Evolutionary conservation across 2,888 invertebrate genomes (phyloP), one percentile per base, ranked within the genome.

Genomic region (Eugnorisma glareosa): DNA sequence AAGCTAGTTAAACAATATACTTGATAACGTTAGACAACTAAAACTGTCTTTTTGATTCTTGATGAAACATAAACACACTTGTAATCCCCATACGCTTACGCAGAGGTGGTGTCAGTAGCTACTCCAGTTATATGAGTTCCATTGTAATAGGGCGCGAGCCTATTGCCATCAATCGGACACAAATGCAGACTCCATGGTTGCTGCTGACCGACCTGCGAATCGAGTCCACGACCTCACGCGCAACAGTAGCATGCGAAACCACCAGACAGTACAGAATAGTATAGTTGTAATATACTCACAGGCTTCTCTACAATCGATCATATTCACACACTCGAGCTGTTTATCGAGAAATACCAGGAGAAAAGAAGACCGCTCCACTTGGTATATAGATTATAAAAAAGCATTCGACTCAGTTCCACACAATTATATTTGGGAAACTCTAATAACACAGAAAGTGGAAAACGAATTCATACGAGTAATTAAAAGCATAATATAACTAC

Each of bases 221-320:
- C 11, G 51, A 54, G n/a, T n/a, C n/a, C 51, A 51, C 4, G 11
- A 10, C 10, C 24, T 51, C n/a, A n/a, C 0, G n/a, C 54, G n/a
- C n/a, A 54, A 13, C n/a, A n/a, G 11, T n/a, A n/a, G n/a, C 4
- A 48, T 2, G 21, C 24, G 8, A 48, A 8, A 48, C 48, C 24
- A 51, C 4, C 10, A 51, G 51, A 10, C 24, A 11, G 10, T 6
- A 45, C 45, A 18, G n/a, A n/a, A n/a, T 18, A 18, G 6, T 45
- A 1, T 45, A 45, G 48, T 72, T 11, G 64, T 70, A 68, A 28
- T 61, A 86, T 73, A 94, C n/a, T n/a, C n/a, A n/a, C n/a, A n/a
- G n/a, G n/a, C n/a, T n/a, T n/a, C n/a, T n/a, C n/a, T n/a, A n/a
- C n/a, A n/a, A n/a, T n/a, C n/a, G n/a, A n/a, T n/a, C n/a, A n/a